Evolutionary conservation across 2,888 invertebrate species (phyloP), one percentile per base, ranked within the genome.

Genomic region (Drosophila pullipes): DNA sequence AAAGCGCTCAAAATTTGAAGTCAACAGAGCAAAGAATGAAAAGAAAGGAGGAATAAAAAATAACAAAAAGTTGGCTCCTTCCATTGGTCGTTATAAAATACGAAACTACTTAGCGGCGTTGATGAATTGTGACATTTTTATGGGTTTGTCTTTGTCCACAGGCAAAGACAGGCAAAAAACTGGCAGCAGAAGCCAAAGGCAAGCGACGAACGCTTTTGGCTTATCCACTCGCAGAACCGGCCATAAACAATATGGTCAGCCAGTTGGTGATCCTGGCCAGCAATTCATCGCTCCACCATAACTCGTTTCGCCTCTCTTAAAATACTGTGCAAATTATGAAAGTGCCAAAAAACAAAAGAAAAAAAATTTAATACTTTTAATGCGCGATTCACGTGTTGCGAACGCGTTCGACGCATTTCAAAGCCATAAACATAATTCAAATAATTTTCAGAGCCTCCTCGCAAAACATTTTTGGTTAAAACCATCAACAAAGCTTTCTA

Each of bases 111-210:
- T 84, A 88, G 80, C 73, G 69, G 64, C 70, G 70, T 81, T 85
- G 85, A 85, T 85, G 85, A 84, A 91, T 91, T 91, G 91, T 86
- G 89, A 91, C 91, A 90, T 74, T 90, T 90, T 90, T 90, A 90
- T 90, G 91, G 91, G 90, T 78, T 86, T 89, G 89, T 86, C 89
- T 90, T 67, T 74, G 64, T 33, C 60, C 31, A 22, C 28, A 18
- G 65, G 62, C 47, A 47, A 47, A 47, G 22, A 22, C 47, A 4
- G 41, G 22, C n/a, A 22, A 47, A 47, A 47, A 47, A 47, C 25
- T 7, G 25, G 16, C 9, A 16, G 18, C 55, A 55, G 37, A 28
- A 28, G 28, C 52, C 69, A 52, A 61, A 37, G 49, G 30, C 33
- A 76, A 47, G 37, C 37, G 13, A 62, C 55, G 31, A 59, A 65